phyloP scores from a whole-genome alignment of 2,113 vertebrate species.

The Passer montanus region DNA sequence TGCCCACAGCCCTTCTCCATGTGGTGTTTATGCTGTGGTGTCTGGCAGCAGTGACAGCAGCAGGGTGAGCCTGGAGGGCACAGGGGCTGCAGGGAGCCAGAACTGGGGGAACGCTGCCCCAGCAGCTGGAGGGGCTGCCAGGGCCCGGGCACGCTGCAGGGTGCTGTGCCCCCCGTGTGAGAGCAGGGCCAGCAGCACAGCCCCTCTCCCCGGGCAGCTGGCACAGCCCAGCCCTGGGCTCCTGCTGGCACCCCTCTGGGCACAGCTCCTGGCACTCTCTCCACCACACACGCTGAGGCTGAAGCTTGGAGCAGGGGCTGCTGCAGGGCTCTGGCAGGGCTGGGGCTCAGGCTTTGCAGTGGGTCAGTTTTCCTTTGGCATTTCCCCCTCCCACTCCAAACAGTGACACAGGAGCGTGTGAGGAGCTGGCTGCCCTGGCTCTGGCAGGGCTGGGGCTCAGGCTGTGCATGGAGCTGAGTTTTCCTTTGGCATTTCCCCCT shows the following conservation, averaged over 20 bases:
- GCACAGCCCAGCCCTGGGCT: not conserved
- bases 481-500: no score
- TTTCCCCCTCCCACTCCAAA: no score
- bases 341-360: not conserved
- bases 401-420: no score
- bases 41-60: not conserved
- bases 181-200: not conserved
- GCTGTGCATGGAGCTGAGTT: not conserved
- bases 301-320: not conserved
- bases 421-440: not conserved
- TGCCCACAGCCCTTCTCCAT: not conserved
- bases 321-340: no score
- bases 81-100: not conserved
- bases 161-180: no score
- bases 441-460: not conserved
- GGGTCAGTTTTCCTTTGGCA: no score
- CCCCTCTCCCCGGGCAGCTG: not conserved
- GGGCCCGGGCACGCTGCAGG: not conserved
- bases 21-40: not conserved
- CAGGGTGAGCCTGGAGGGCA: not conserved
- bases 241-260: not conserved
- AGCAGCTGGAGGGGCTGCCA: not conserved
- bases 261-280: not conserved
- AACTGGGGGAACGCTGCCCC: not conserved
- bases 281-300: accelerated